phyloP scores from a whole-genome alignment of 1,140 invertebrate species.

The silkworm (Bombyx mori) region DNA sequence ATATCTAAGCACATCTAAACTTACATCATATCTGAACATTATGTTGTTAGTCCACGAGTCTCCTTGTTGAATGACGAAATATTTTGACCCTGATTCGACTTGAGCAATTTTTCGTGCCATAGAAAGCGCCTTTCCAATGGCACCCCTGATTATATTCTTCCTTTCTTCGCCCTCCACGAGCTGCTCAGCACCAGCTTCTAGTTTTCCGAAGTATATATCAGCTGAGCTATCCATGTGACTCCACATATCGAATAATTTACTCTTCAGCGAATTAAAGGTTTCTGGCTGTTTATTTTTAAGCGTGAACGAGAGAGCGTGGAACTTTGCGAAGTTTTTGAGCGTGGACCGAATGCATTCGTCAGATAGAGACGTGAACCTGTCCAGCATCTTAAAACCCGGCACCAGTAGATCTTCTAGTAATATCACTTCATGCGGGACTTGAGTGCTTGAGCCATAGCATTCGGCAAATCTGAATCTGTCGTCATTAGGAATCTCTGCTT shows the following conservation, averaged over 20 bases:
- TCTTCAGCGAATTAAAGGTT: slow-evolving; percentile 18
- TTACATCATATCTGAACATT: slow-evolving; percentile 20
- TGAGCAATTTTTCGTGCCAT: not conserved
- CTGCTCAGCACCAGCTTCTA: slow-evolving; percentile 5
- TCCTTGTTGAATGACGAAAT: slow-evolving; percentile 16
- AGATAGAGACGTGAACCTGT: slow-evolving; percentile 57
- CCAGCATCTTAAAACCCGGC: slow-evolving; percentile 54
- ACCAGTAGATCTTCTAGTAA: slow-evolving; percentile 71
- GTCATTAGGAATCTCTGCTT: slow-evolving; percentile 43
- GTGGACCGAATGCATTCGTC: slow-evolving; percentile 56
- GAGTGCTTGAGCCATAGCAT: slow-evolving; percentile 56
- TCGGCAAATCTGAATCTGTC: slow-evolving; percentile 13
- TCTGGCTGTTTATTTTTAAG: slow-evolving; percentile 53
- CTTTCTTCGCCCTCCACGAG: slow-evolving; percentile 15
- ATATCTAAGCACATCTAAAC: not conserved
- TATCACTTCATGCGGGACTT: slow-evolving; percentile 58
- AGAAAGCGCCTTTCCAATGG: not conserved
- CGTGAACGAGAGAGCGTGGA: slow-evolving; percentile 71
- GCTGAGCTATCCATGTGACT: not conserved
- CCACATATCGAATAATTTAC: slow-evolving; percentile 14
- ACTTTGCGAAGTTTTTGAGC: slow-evolving; percentile 66
- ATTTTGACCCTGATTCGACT: not conserved
- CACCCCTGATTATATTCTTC: slow-evolving; percentile 6
- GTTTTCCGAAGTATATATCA: not conserved
- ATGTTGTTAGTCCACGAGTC: slow-evolving; percentile 25